Evolutionary conservation across 2,797 vertebrate species (phyloP), one percentile per base, ranked within the genome.

Genomic region (Otolemur crassicaudatus): DNA sequence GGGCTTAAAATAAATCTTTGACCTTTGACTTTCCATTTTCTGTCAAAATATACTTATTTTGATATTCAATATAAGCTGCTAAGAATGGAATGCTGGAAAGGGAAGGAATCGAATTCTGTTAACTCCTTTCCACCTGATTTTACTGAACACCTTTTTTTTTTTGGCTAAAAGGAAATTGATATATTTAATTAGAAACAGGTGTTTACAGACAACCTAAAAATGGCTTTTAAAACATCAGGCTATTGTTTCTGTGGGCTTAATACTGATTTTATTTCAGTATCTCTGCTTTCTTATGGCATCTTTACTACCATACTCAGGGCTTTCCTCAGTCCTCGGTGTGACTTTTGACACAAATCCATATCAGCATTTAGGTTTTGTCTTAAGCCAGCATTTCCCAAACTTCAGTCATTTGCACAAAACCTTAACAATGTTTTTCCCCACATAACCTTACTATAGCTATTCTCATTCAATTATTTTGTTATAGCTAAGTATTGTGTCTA

Each of bases 261-360:
- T 94, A 81, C 67, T 81, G 88, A 92, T 95, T 96, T 96, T 87
- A 85, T 76, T 95, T 94, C 72, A 69, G 23, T 65, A 16, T 86
- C 13, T 84, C 37, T 56, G 22, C 82, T 73, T 86, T 90, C 72
- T 58, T 27, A 65, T 91, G 60, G 40, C 84, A 29, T 93, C 53
- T 97, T 83, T 95, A 67, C 84, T 67, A 37, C 8, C 10, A n/a
- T 43, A 16, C 19, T 58, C 31, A 19, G 25, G 17, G 29, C 77
- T 90, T 69, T 70, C 27, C 12, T 91, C 25, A 53, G 34, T 40
- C 0, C 4, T 95, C n/a, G 82, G 7, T 87, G 43, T 75, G 63
- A 5, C 76, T 97, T 94, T 95, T 77, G 65, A 77, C 7, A 81
- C 31, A 88, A 76, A 91, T 90, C 63, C 29, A 53, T 61, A 27